Base-by-base conservation (phyloP, 2,888 invertebrate genomes). In the Eudemis profundana region DNA sequence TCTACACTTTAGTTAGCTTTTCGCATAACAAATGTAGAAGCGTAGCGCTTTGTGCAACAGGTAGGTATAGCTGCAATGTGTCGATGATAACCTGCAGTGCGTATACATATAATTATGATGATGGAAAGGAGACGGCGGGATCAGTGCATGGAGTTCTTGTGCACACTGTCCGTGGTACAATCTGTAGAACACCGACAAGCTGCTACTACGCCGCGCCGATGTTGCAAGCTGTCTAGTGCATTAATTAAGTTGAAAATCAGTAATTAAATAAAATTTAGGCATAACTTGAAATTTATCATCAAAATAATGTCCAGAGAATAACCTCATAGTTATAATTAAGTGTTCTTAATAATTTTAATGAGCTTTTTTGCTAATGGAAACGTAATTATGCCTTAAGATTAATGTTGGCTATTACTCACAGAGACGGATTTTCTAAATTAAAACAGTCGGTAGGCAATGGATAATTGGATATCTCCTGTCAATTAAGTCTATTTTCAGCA, bases 401-500 rank as follows among this genome's bases (percentile, higher is more conserved):
- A 75, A 82, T 78, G 64, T 38, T 10, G 10, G 42, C 38, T 69
- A 82, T 82, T 73, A 75, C 65, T 82, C 79, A 81, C 68, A 23
- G 14, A 10, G 27, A 44, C 57, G 19, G 50, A 64, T 66, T 61
- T 44, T 47, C 49, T 49, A 54, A 33, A 42, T 61, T 21, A 36
- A 23, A 44, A 23, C 50, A 36, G 27, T 38, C 44, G 57, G 36
- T n/a, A n/a, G n/a, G n/a, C n/a, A n/a, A n/a, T n/a, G n/a, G n/a
- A n/a, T n/a, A 44, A 57, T 47, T 19, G 27, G 56, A 57, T 38
- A 33, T n/a, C 2, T 8, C 38, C 19, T 21, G 7, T 51, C 17
- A 4, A 19, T n/a, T 1, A 19, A n/a, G 0, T 7, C n/a, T 2
- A 50, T 3, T 10, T 12, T 50, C n/a, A 5, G 3, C 5, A n/a